Base-by-base conservation (phyloP, 2,888 invertebrate genomes). In the Calameuta pallipes region DNA sequence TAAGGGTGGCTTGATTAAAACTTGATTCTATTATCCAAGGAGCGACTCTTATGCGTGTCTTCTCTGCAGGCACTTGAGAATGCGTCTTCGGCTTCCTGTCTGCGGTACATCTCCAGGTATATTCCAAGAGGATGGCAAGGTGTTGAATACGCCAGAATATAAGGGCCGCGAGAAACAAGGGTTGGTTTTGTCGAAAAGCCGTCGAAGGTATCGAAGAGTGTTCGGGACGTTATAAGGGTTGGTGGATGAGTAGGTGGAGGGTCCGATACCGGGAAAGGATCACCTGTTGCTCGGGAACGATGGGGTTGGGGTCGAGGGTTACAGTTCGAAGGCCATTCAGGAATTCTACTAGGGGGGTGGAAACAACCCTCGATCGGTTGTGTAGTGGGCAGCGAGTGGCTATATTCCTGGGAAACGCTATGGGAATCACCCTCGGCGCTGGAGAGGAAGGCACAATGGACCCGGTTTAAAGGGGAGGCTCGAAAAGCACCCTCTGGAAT, bases 261-360 rank as follows among this genome's bases (percentile, higher is more conserved):
- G 89, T 87, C 88, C 88, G 90, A 90, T 91, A 91, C 90, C 88
- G 91, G 88, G 90, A 91, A 90, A 89, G 90, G 87, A 90, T 91
- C 88, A 89, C 88, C 91, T 91, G 91, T 91, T 91, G 91, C 91
- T 87, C 83, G 77, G 85, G 85, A 89, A 89, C 87, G 90, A 90
- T 90, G 89, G 90, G 91, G 91, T 90, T 89, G 87, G 83, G 78
- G 82, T 84, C 85, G 87, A 87, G 90, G 88, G 87, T 88, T 88
- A 87, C 87, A 85, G 86, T 89, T 90, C 89, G 89, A 90, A 89
- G 87, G 88, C 89, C 87, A 90, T 91, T 91, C 90, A 88, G 87
- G 86, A 89, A 88, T 89, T 86, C 87, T 56, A 23, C 56, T 23
- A 56, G 9, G 79, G 87, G 89, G 88, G 87, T 86, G 84, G 87